Evolutionary conservation across 2,888 invertebrate genomes (phyloP).

Genomic region (Cataglyphis rosenhaueri): DNA sequence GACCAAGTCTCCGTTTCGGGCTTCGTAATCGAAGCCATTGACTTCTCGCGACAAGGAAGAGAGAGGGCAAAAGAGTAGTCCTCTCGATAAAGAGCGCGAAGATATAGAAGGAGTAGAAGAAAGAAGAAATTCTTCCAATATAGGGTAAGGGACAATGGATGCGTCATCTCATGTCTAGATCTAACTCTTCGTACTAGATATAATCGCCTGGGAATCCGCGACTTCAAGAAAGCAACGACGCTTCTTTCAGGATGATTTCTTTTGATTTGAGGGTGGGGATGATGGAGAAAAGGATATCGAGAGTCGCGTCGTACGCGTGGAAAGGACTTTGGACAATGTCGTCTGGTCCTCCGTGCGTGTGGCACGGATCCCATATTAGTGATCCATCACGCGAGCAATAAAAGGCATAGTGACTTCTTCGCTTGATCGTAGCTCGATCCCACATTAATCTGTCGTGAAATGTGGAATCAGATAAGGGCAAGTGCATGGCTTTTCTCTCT

Average conservation of each 20-base stretch:
- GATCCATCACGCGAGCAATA: constrained; percentile 71
- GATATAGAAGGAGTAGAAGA: background rate
- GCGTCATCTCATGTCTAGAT: constrained; percentile 47
- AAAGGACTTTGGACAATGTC: constrained; percentile 60
- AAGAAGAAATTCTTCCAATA: constrained; percentile 58
- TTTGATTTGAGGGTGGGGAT: constrained; percentile 44
- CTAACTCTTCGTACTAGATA: constrained; percentile 79
- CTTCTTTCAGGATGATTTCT: constrained; percentile 57
- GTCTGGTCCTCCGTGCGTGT: constrained; percentile 41
- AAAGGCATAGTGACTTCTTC: constrained; percentile 59
- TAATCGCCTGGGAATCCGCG: constrained; percentile 85
- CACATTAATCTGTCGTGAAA: constrained; percentile 72
- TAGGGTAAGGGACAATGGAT: constrained; percentile 67
- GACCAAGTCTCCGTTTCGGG: constrained; percentile 39
- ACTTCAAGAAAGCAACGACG: constrained; percentile 58
- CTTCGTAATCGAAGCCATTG: constrained; percentile 59
- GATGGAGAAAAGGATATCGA: constrained; percentile 43
- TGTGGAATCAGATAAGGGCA: constrained; percentile 64
- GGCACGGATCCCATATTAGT: constrained; percentile 71
- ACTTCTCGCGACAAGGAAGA: constrained; percentile 42
- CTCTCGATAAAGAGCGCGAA: constrained; percentile 36
- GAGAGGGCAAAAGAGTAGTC: constrained; percentile 15
- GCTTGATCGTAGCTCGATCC: constrained; percentile 60
- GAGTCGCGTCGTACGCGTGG: constrained; percentile 55
- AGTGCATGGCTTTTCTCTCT: constrained; percentile 42